Evolutionary conservation across 2,113 vertebrate species (phyloP).

Genomic region (Neopipo cinnamomea): DNA sequence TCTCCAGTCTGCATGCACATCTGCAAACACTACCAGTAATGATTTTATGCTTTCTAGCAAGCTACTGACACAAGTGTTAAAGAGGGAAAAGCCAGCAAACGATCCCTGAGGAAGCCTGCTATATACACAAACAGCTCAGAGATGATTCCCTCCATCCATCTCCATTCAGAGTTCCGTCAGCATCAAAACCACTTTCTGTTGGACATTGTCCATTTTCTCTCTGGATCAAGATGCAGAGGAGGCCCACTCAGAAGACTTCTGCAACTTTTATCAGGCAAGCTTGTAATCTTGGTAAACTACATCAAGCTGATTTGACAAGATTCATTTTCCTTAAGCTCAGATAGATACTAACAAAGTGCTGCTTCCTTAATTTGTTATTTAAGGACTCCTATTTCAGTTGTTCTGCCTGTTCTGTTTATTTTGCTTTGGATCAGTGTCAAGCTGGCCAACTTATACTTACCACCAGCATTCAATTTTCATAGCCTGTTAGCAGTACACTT

Average conservation of each 20-base stretch:
- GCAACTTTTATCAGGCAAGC: background rate
- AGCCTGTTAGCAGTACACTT: background rate
- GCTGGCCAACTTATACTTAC: background rate
- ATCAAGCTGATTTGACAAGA: background rate
- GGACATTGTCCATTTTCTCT: background rate
- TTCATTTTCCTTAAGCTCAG: background rate
- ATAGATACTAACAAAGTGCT: background rate
- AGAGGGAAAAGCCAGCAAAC: background rate
- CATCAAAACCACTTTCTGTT: background rate
- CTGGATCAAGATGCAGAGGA: background rate
- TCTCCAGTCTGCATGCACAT: background rate
- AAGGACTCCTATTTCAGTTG: background rate
- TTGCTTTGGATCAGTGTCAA: background rate
- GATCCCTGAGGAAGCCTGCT: background rate
- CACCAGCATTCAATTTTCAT: background rate
- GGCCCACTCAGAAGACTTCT: background rate
- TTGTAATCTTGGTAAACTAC: background rate
- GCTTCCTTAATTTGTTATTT: background rate
- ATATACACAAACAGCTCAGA: background rate
- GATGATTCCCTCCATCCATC: background rate
- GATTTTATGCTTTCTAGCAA: background rate
- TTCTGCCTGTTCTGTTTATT: background rate
- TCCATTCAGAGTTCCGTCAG: background rate
- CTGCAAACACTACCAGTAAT: background rate
- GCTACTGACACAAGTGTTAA: background rate